Evolutionary conservation across 2,797 vertebrate species (phyloP), one percentile per base, ranked within the genome.

Genomic region (Leuciscus waleckii): DNA sequence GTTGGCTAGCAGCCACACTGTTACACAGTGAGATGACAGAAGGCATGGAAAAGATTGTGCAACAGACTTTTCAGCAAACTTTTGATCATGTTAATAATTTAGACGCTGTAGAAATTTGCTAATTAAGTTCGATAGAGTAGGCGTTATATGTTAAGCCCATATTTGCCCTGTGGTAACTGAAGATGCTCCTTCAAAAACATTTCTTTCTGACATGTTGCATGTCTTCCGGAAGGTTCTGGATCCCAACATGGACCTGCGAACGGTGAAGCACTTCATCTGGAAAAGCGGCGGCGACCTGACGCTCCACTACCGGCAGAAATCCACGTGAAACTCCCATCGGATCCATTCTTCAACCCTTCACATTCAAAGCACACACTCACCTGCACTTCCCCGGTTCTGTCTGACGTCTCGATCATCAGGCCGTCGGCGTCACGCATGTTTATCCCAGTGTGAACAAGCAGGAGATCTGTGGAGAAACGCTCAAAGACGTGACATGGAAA

Each of bases 201-300:
- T n/a, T 65, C 14, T 82, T 4, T 51, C 11, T 43, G 37, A 69
- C 7, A 5, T 74, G 65, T 26, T 68, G 21, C 19, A 7, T 63
- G 26, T 49, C 23, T 35, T 7, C 5, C 29, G 1, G 39, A 58
- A 97, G 96, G 95, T 97, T 91, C 92, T 97, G 90, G 96, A 97
- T 89, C 96, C 96, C 0, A 97, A 96, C 83, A 97, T 97, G 96
- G 96, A 97, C 93, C 95, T 97, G 86, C 93, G 96, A 23, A 97
- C 96, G 68, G 96, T 97, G 81, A 97, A 97, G 89, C 96, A 97
- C 87, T 97, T 97, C 94, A 95, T 97, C 82, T 97, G 96, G 96
- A 97, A 97, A 92, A 97, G 96, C 0, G 96, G 96, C 0, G 96
- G 96, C 0, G 96, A 97, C 83, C 93, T 97, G 84, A 97, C 96